Base-by-base conservation (phyloP, 2,113 vertebrate species). In the Cottus gobio region DNA sequence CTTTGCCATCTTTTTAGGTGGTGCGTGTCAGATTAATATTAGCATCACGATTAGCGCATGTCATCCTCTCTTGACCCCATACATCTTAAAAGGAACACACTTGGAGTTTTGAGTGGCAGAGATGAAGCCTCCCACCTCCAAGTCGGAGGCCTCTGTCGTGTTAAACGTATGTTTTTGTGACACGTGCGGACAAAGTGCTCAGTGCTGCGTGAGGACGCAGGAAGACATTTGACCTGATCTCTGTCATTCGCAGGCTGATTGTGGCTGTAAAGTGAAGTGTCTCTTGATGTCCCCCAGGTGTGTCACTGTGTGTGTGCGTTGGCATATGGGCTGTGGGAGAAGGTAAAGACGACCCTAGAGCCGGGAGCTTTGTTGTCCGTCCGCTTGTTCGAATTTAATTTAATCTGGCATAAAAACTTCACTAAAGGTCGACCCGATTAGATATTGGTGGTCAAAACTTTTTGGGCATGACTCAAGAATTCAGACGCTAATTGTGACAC, bases 221-320 rank as follows among this genome's bases (percentile, higher is more conserved):
- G 60, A 44, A 75, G 85, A 92, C 87, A 44, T 87, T 80, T 92
- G 90, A 90, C 93, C 93, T 89, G 79, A 70, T 88, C 90, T 75
- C 82, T 90, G 88, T 80, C 87, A 82, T 62, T 13, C 31, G 48
- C n/a, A 60, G n/a, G 48, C 69, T 84, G 73, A 85, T 88, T 81
- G 71, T 69, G 70, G 34, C 67, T 56, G 50, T 60, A 50, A 75
- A 88, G 76, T 31, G 15, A 83, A 79, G 30, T 60, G 52, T 70
- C 75, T 31, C 48, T 57, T 52, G 0, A 50, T 85, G 65, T 71
- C 60, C 24, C 30, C 48, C 34, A 44, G 63, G 48, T 79, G 64
- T 71, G 69, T 60, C 84, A 69, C 34, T 46, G 39, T 78, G 69
- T 80, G 46, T 46, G 56, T 50, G 46, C 24, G 31, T 10, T 10